These are phyloP conservation scores for Copidosoma floridanum DNA, from an alignment of 1,140 invertebrate genomes.

Conservation along the genomic window DNA sequence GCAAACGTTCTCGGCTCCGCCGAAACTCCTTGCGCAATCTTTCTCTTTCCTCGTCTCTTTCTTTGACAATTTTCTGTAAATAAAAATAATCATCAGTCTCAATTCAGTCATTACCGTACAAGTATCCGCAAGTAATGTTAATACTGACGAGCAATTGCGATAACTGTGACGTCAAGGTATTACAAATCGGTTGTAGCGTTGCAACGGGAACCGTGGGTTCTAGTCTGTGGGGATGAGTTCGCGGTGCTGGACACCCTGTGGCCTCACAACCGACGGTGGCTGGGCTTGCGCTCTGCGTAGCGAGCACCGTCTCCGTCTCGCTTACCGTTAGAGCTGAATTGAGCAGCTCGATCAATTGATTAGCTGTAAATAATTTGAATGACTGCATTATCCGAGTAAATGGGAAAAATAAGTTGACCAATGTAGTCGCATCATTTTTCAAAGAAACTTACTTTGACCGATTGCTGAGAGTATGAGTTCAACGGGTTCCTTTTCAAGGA, in stretches of 20 bases:
- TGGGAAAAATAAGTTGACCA: too few relatives aligned
- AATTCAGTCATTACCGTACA: too few relatives aligned
- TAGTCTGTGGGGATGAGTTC: constrained; percentile 37
- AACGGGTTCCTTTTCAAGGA: constrained; percentile 62
- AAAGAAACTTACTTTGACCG: constrained; percentile 61
- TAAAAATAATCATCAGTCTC: background rate
- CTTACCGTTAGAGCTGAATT: constrained; percentile 58
- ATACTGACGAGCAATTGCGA: constrained; percentile 57
- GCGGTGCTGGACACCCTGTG: constrained; percentile 39
- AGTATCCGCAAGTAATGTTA: constrained; percentile 59
- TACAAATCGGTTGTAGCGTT: constrained; percentile 53
- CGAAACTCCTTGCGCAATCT: constrained; percentile 70
- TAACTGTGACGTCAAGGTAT: constrained; percentile 53
- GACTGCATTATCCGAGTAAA: too few relatives aligned
- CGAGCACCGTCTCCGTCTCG: constrained; percentile 57
- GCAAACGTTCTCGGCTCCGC: constrained; percentile 69
- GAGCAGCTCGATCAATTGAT: constrained; percentile 56
- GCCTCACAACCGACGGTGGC: constrained; percentile 40
- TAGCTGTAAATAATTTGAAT: constrained; percentile 45
- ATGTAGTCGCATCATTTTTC: background rate
- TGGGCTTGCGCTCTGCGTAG: constrained; percentile 36
- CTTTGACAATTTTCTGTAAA: constrained; percentile 68
- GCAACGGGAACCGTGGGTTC: constrained; percentile 50
- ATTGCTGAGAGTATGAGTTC: constrained; percentile 72
- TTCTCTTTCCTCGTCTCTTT: constrained; percentile 74